phyloP scores from a whole-genome alignment of 23 tunicate genomes.

The Trididemnum clinides region DNA sequence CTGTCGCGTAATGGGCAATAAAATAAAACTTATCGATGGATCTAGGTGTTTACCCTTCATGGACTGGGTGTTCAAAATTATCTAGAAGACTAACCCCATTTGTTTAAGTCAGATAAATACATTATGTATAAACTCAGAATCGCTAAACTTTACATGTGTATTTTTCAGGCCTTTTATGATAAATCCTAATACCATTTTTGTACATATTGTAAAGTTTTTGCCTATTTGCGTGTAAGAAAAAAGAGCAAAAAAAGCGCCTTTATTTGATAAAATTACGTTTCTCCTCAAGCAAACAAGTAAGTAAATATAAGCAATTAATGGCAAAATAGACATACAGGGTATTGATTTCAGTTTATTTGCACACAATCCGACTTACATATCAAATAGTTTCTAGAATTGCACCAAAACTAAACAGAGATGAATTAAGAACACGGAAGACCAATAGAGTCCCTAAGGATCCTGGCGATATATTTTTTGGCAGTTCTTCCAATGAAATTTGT shows the following conservation, averaged over 20 bases:
- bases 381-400: neutral
- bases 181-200: neutral
- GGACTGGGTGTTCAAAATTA: neutral
- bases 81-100: neutral
- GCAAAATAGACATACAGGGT: neutral
- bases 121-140: neutral
- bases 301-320: neutral
- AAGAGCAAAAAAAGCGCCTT: neutral
- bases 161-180: neutral
- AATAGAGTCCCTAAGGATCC: neutral
- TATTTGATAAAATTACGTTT: neutral
- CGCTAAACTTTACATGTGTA: too few relatives aligned
- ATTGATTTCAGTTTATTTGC: neutral
- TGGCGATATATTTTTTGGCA: neutral
- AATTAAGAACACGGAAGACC: neutral
- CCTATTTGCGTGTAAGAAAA: neutral
- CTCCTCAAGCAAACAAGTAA: neutral
- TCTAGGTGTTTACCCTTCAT: neutral
- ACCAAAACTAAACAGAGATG: neutral
- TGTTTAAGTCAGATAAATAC: neutral
- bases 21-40: too few relatives aligned
- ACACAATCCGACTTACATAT: neutral
- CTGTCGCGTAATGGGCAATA: too few relatives aligned
- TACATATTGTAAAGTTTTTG: neutral
- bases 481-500: neutral